Conservation (phyloP, 1,140 invertebrate species). For the Drosophila pandora region DNA sequence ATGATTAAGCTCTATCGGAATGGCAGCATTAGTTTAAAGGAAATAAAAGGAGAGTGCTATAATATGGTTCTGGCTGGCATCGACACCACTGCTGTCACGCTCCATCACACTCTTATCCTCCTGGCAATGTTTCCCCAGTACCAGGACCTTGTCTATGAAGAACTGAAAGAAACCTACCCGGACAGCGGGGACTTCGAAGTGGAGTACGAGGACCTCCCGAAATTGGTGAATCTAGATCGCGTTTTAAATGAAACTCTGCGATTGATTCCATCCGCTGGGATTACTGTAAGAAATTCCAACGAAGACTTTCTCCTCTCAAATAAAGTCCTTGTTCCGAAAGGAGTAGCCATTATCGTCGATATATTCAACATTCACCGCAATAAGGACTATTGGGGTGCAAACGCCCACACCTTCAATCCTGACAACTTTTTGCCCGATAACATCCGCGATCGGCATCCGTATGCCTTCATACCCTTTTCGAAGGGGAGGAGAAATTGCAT, state of each 20-base stretch:
- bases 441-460: constrained; percentile 55
- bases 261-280: constrained; percentile 63
- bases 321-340: constrained; percentile 54
- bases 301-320: constrained; percentile 47
- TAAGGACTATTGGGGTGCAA: constrained; percentile 58
- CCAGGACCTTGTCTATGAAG: constrained; percentile 86
- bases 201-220: constrained; percentile 85
- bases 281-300: constrained; percentile 24
- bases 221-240: constrained; percentile 87
- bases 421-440: constrained; percentile 72
- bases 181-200: constrained; percentile 77
- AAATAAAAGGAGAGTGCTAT: constrained; percentile 52
- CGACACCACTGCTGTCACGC: constrained; percentile 60
- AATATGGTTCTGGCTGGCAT: constrained; percentile 53
- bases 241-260: constrained; percentile 87
- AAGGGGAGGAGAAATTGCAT: constrained; percentile 73
- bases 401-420: constrained; percentile 71
- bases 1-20: constrained; percentile 33
- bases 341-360: constrained; percentile 33
- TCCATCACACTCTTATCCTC: constrained; percentile 39
- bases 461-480: constrained; percentile 71
- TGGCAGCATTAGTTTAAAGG: constrained; percentile 24
- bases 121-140: constrained; percentile 71
- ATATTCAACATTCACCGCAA: constrained; percentile 64
- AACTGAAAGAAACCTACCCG: constrained; percentile 86